Evolutionary conservation across 2,113 vertebrate species (phyloP), one percentile per base, ranked within the genome.

Genomic region (Festucalex cinctus): DNA sequence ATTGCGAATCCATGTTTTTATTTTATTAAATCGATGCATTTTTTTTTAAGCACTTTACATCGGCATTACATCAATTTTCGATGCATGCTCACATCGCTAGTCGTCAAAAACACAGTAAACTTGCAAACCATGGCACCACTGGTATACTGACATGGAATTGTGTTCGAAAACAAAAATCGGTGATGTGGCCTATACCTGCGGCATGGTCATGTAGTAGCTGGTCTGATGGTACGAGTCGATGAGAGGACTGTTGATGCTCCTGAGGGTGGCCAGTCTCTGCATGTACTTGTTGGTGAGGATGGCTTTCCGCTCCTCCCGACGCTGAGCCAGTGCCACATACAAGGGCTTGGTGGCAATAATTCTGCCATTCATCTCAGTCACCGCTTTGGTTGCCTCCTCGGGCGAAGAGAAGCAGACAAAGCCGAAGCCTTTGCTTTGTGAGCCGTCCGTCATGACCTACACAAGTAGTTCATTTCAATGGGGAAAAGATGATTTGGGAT

Each of bases 321-420:
- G 92, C 74, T 99, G 96, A 7, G 97, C 97, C 8, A 98, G 91
- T 0, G 96, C 96, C 0, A 99, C 96, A 0, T 98, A 99, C 49
- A 99, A 93, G 0, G 97, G 97, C 85, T 99, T 99, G 2, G 95
- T 96, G 49, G 95, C 93, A 66, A 99, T 91, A 0, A 99, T 96
- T 19, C 95, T 88, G 22, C 97, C 97, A 0, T 98, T 99, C 97
- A 98, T 98, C 79, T 99, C 97, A 0, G 97, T 99, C 64, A 99
- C 96, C 0, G 97, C 96, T 87, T 97, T 98, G 0, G 96, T 98
- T 0, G 97, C 97, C 84, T 99, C 96, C 84, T 98, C 96, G 32
- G 96, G 96, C 59, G 96, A 97, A 37, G 96, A 98, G 89, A 99
- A 99, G 86, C 97, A 99, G 77, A 99, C 97, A 79, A 99, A 99